These are phyloP conservation scores for Drosophila peninsularis DNA, from an alignment of 2,888 invertebrate species.

Conservation along the genomic window DNA sequence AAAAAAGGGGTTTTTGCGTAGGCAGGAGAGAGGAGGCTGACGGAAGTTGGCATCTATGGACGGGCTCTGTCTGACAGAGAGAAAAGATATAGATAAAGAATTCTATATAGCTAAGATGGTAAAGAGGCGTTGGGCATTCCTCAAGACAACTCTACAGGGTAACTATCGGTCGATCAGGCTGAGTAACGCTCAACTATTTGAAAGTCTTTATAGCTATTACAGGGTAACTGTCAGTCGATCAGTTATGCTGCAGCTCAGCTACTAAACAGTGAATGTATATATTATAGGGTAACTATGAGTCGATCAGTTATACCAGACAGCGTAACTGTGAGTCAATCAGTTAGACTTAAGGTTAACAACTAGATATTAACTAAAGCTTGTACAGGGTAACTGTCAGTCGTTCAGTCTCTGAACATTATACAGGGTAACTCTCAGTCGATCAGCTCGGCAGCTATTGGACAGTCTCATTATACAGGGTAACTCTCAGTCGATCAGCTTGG, in stretches of 20 bases:
- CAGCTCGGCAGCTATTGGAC: neutral
- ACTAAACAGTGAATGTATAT: neutral
- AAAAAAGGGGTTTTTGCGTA: slow-evolving; percentile 3
- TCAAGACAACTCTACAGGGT: neutral
- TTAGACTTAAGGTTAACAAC: neutral
- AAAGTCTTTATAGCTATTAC: too few species aligned
- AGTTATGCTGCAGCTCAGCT: neutral
- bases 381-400: too few species aligned
- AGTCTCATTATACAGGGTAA: neutral
- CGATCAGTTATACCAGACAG: neutral
- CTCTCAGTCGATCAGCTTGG: neutral
- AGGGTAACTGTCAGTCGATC: neutral
- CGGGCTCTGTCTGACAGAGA: too few species aligned
- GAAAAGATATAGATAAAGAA: neutral
- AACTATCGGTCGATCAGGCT: slow-evolving; percentile 2
- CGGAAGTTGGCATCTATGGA: neutral
- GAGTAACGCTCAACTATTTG: too few species aligned
- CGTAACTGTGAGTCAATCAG: neutral
- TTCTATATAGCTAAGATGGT: too few species aligned
- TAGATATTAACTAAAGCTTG: neutral
- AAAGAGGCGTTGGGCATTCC: too few species aligned
- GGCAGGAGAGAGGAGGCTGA: neutral
- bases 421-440: slow-evolving; percentile 3
- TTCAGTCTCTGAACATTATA: too few species aligned
- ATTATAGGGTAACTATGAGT: neutral